Base-by-base conservation (phyloP, 2,888 invertebrate genomes). In the Lycia hirtaria region DNA sequence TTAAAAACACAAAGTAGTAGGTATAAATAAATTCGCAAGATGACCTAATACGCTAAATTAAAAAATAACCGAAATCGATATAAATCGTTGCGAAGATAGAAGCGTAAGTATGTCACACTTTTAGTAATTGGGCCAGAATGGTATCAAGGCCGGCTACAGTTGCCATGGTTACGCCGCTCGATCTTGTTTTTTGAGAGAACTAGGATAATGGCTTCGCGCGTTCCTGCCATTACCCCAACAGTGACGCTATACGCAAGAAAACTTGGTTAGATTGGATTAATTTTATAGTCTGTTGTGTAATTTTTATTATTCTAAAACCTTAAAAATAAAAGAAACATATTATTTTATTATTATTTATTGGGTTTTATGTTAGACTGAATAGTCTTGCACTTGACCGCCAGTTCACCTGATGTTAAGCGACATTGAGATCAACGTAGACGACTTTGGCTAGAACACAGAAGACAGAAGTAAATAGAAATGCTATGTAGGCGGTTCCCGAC, bases 121-220 rank as follows among this genome's bases (percentile, higher is more conserved):
- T 60, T 51, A 50, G 59, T 35, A 65, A 63, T 61, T 65, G 60
- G 63, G 53, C 44, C 65, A 48, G 33, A 49, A 30, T 32, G 33
- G 37, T 57, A 47, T 52, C 52, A 63, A 65, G 59, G 54, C 58
- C 52, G 45, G 35, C 17, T 30, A 26, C 19, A 52, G 56, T 62
- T 56, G 52, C 35, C 55, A 59, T 55, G 28, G 59, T 47, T 37
- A 65, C 57, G 30, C 26, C 41, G 30, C 35, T 43, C 37, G 52
- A 49, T 56, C 53, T 51, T 41, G 20, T 33, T 51, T 28, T 47
- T 47, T 22, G 17, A 38, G 44, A 19, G 12, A 50, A 49, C 37
- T 56, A 50, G 56, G 44, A 50, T 56, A 56, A 56, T 50, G 38
- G 50, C 32, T 49, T 14, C 17, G 19, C 41, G 14, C 24, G 12